A percentile compares a stretch with the other conserved stretches of the same genome.
These are phyloP conservation scores for Austrolebias charrua DNA, from an alignment of 2,797 vertebrate genomes.

Conservation along the genomic window DNA sequence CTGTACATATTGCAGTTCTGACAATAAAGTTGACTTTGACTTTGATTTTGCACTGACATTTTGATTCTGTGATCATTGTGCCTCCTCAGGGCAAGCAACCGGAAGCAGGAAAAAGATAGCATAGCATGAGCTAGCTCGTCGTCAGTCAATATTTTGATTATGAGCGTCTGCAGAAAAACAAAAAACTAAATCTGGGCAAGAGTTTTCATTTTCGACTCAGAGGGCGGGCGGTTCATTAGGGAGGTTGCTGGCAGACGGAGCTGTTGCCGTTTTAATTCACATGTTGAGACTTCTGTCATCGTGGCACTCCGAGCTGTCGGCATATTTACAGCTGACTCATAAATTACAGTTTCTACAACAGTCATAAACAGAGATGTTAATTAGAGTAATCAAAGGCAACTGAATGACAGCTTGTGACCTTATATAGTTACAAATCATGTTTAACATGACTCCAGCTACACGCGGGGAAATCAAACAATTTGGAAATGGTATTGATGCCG, in stretches of 20 bases:
- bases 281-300: not conserved
- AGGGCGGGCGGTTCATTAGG: constrained; percentile 24
- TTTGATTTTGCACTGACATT: too few relatives aligned
- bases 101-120: too few relatives aligned
- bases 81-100: too few relatives aligned
- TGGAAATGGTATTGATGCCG: too few relatives aligned
- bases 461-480: too few relatives aligned
- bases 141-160: too few relatives aligned
- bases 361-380: constrained; percentile 8
- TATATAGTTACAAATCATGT: not conserved
- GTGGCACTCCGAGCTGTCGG: not conserved
- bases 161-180: constrained; percentile 35
- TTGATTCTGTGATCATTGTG: too few relatives aligned
- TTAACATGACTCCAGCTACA: not conserved
- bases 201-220: constrained; percentile 18
- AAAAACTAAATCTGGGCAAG: constrained; percentile 38
- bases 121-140: too few relatives aligned
- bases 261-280: constrained; percentile 3
- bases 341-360: not conserved
- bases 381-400: constrained; percentile 4
- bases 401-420: constrained; percentile 1
- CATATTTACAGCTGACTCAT: constrained; percentile 3
- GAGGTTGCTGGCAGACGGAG: not conserved
- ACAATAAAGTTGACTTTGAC: too few relatives aligned
- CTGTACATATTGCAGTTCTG: too few relatives aligned